Evolutionary conservation across 1,140 invertebrate species (phyloP).

Genomic region (Maniola jurtina): DNA sequence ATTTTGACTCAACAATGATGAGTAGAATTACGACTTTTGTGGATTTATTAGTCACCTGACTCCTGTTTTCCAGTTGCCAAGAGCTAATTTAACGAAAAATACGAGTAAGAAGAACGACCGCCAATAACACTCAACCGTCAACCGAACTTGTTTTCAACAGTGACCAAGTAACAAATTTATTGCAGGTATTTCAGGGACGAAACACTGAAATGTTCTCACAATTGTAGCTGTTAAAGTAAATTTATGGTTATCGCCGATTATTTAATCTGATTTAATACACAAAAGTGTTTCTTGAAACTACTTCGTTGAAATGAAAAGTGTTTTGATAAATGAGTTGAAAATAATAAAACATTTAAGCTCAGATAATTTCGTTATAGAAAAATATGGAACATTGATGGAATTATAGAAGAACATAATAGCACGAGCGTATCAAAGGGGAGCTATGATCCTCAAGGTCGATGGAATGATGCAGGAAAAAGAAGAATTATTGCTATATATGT

Average conservation of each 20-base stretch:
- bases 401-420: too few species aligned
- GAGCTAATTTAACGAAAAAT: constrained; percentile 25
- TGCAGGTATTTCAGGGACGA: not conserved
- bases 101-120: constrained; percentile 16
- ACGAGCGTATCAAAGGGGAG: too few species aligned
- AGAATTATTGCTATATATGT: too few species aligned
- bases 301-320: not conserved
- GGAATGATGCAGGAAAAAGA: too few species aligned
- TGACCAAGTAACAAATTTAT: constrained; percentile 7
- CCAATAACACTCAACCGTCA: constrained; percentile 10
- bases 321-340: not conserved
- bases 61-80: constrained; percentile 42
- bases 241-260: not conserved
- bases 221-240: not conserved
- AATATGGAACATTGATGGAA: too few species aligned
- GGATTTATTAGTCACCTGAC: constrained; percentile 53
- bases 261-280: not conserved
- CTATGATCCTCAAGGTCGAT: too few species aligned
- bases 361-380: not conserved
- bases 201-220: not conserved
- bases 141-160: constrained; percentile 13
- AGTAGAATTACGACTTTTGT: constrained; percentile 28
- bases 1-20: constrained; percentile 16
- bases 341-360: not conserved
- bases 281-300: not conserved